Conservation (phyloP, 1,140 invertebrate genomes). For the Drosophila leontia region DNA sequence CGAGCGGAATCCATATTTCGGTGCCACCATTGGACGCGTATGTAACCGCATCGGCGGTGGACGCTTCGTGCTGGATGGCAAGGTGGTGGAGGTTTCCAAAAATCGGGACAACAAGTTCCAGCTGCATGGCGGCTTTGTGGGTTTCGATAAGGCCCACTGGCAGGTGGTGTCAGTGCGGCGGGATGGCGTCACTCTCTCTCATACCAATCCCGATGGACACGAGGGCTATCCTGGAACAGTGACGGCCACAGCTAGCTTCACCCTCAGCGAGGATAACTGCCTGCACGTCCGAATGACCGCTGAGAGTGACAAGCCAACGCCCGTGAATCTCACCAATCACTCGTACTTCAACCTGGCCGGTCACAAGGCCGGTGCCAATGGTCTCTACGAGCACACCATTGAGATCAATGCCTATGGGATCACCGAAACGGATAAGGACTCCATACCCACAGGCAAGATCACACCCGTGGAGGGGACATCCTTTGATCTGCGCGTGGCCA, state of each 20-base stretch:
- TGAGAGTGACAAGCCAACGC: conserved; percentile 90
- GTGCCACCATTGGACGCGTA: conserved; percentile 94
- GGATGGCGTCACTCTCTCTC: conserved; percentile 87
- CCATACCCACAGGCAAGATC: conserved; percentile 93
- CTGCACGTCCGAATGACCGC: conserved; percentile 91
- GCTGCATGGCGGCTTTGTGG: conserved; percentile 94
- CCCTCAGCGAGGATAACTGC: conserved; percentile 90
- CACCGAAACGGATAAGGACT: conserved; percentile 90
- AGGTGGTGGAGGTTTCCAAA: conserved; percentile 89
- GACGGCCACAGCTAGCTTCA: conserved; percentile 89
- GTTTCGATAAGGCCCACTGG: conserved; percentile 94
- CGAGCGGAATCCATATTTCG: conserved; percentile 91
- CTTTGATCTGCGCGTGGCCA: conserved; percentile 89
- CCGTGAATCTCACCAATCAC: conserved; percentile 96
- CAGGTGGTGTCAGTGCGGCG: conserved; percentile 58
- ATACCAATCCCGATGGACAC: conserved; percentile 92
- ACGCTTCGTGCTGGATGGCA: conserved; percentile 89
- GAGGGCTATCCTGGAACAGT: conserved; percentile 95
- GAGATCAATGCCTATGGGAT: conserved; percentile 91
- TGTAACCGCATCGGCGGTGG: conserved; percentile 93
- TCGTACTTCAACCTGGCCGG: conserved; percentile 97
- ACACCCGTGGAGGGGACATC: conserved; percentile 87
- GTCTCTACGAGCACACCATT: conserved; percentile 91
- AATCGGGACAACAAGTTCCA: conserved; percentile 90
- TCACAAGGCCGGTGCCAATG: conserved; percentile 86